Evolutionary conservation across 2,888 invertebrate species (phyloP).

Genomic region (Leptinotarsa rubiginosa): DNA sequence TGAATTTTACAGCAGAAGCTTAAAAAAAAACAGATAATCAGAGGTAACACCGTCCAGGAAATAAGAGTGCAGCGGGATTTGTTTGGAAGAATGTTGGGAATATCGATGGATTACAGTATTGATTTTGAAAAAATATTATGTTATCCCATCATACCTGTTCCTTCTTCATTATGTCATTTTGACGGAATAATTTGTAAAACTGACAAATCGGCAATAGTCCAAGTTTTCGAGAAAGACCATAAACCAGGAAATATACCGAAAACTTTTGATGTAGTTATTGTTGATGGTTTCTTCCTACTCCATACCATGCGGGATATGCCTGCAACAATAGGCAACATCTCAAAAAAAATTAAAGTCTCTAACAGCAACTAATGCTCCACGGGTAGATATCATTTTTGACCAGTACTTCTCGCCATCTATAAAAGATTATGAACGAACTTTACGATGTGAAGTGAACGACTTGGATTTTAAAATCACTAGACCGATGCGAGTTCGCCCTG

Average conservation of each 20-base stretch:
- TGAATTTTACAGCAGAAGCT: conserved; percentile 13
- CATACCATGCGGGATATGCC: not conserved
- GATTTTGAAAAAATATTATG: conserved; percentile 36
- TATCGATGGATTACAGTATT: conserved; percentile 31
- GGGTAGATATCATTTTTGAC: conserved; percentile 34
- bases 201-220: conserved; percentile 30
- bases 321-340: conserved; percentile 17
- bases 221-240: too few species aligned
- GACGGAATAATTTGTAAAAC: conserved; percentile 50
- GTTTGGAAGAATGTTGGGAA: conserved; percentile 13
- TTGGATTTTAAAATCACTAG: too few species aligned
- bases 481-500: too few species aligned
- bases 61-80: conserved; percentile 32
- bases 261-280: too few species aligned
- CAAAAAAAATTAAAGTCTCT: conserved; percentile 48
- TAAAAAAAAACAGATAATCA: conserved; percentile 25
- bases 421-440: conserved; percentile 48
- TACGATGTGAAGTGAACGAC: conserved; percentile 38
- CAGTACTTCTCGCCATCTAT: conserved; percentile 34
- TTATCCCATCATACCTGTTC: conserved; percentile 30
- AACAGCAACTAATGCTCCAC: conserved; percentile 34
- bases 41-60: conserved; percentile 35
- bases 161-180: conserved; percentile 48
- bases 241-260: too few species aligned
- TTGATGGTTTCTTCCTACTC: too few species aligned